Conservation (phyloP, 2,888 invertebrate species). For the Crossocerus cetratus region DNA sequence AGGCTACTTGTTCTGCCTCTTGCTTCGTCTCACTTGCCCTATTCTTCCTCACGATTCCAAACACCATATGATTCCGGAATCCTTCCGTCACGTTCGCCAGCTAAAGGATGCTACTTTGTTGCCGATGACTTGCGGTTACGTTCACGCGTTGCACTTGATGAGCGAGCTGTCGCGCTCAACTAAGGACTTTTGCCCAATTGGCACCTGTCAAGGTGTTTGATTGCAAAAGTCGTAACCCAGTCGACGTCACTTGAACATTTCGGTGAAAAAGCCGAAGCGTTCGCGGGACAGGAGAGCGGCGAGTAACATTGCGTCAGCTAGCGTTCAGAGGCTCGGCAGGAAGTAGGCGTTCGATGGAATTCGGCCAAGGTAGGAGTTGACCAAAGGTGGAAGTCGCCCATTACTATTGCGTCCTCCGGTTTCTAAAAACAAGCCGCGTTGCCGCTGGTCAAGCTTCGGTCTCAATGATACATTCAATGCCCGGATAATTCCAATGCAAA, state of each 20-base stretch:
- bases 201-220: neutral
- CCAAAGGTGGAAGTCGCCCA: conserved; percentile 71
- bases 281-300: conserved; percentile 49
- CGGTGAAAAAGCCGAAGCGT: conserved; percentile 25
- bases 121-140: too few relatives aligned
- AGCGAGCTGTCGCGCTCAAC: too few relatives aligned
- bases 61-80: conserved; percentile 19
- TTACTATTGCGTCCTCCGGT: conserved; percentile 66
- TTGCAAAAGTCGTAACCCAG: neutral
- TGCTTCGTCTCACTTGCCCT: conserved; percentile 22
- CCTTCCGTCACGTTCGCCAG: conserved; percentile 8
- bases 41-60: neutral
- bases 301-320: conserved; percentile 60
- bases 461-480: conserved; percentile 3
- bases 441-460: conserved; percentile 32
- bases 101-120: neutral
- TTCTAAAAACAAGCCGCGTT: conserved; percentile 58
- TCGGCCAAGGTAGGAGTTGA: conserved; percentile 73
- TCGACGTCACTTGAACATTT: neutral
- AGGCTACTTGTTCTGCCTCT: conserved; percentile 34
- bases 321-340: conserved; percentile 73
- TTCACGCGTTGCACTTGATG: too few relatives aligned
- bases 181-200: too few relatives aligned
- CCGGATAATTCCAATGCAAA: too few relatives aligned
- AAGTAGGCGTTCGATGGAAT: conserved; percentile 75